Conservation (phyloP, 2,113 vertebrate genomes). For the Gambusia holbrooki region DNA sequence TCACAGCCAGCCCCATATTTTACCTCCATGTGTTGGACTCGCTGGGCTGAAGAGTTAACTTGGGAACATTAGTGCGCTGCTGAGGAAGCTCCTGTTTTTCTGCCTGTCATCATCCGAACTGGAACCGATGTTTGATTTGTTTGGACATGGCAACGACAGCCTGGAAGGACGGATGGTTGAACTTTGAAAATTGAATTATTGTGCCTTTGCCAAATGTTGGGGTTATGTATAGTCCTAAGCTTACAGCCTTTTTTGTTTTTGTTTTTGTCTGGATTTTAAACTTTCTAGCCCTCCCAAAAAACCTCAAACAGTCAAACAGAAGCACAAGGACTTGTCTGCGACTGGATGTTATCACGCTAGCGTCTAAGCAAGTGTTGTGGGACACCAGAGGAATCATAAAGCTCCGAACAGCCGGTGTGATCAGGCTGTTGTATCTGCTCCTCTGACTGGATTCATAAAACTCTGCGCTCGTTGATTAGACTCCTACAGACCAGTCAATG, state of each 20-base stretch:
- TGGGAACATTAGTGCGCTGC: constrained; percentile 40
- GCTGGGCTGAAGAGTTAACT: constrained; percentile 49
- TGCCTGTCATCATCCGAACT: constrained; percentile 37
- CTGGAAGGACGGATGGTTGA: constrained; percentile 42
- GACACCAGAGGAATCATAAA: constrained; percentile 66
- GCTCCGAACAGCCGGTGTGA: constrained; percentile 58
- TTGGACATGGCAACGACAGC: constrained; percentile 32
- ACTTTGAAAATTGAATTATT: constrained; percentile 62
- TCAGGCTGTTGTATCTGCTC: constrained; percentile 71
- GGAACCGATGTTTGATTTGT: constrained; percentile 37
- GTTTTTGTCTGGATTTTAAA: constrained; percentile 56
- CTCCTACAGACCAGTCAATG: constrained; percentile 76
- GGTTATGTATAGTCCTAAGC: constrained; percentile 52
- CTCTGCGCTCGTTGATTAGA: constrained; percentile 73
- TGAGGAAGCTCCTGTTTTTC: constrained; percentile 41
- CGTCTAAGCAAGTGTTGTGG: constrained; percentile 66
- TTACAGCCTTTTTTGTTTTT: constrained; percentile 29
- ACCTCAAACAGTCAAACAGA: constrained; percentile 58
- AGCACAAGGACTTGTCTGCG: constrained; percentile 80
- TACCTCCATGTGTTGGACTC: constrained; percentile 40
- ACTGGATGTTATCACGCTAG: constrained; percentile 66
- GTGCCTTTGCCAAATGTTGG: constrained; percentile 74
- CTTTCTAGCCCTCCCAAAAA: constrained; percentile 27
- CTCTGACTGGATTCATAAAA: constrained; percentile 68
- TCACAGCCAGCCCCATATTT: not conserved